Base-by-base conservation (phyloP, 1,140 invertebrate species). In the Sycophaga agraensis region DNA sequence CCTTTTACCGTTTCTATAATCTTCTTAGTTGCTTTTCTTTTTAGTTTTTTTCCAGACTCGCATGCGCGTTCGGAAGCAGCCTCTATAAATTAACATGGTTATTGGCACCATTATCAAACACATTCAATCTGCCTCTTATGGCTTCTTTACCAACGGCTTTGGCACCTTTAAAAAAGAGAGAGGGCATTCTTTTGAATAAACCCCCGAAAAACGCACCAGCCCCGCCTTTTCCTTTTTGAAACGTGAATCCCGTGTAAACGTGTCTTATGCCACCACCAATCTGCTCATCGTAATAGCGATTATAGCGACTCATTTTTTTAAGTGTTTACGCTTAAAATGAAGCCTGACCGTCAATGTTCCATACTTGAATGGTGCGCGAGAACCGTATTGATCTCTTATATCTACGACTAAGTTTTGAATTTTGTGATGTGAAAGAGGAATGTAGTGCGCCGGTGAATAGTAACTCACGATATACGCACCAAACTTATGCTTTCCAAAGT, bases 321-420 rank as follows among this genome's bases (percentile, higher is more conserved):
- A 22, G 2, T n/a, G 3, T 2, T 50, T 31, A 26, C 55, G 46
- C 49, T 66, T 68, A 22, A 66, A 69, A 26, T 66, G 68, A 22
- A 69, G 22, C 22, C 65, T 66, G 2, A 62, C 58, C 8, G 64
- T 65, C 49, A 70, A 61, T 14, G 64, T 65, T n/a, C 66, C 64
- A 42, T 56, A 39, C n/a, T 66, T 48, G 45, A 68, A 70, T 68
- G 66, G 57, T 45, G 67, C 24, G 19, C 45, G 22, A 34, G 43
- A n/a, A 17, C 64, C 64, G 7, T 34, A 37, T 17, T 67, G 17
- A 24, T 58, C 39, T 42, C 63, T 66, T 65, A 68, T 64, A 70
- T 64, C 49, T 0, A 63, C 57, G n/a, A 58, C 48, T n/a, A 69
- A 55, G 7, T 59, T 65, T 1, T 60, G 54, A 39, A 67, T 60